These are phyloP conservation scores for Lytechinus variegatus DNA, from an alignment of 35 echinoderm and acorn worm species.

Conservation along the genomic window DNA sequence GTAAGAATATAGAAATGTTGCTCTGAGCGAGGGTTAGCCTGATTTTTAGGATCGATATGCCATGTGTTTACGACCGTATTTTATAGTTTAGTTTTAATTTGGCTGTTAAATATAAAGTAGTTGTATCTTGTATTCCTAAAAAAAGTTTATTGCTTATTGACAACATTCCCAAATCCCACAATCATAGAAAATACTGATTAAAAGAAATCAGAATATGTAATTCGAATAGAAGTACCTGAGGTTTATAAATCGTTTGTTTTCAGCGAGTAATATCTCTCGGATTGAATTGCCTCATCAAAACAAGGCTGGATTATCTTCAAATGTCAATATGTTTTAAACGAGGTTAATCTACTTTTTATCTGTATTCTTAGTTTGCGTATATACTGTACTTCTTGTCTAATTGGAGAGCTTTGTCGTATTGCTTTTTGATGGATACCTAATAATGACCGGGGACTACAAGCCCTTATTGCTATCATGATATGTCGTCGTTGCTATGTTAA, in stretches of 20 bases:
- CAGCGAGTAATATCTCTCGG: not conserved
- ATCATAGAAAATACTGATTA: not conserved
- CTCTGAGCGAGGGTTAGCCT: not conserved
- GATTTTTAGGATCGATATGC: not conserved
- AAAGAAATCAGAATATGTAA: not conserved
- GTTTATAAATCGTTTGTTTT: not conserved
- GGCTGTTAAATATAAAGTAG: not conserved
- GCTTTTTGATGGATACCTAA: not conserved
- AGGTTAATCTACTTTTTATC: not conserved
- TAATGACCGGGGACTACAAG: too few relatives aligned
- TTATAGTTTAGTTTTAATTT: not conserved
- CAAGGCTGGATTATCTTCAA: not conserved
- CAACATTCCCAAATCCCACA: not conserved
- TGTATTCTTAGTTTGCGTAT: not conserved
- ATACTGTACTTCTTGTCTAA: not conserved
- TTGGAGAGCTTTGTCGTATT: not conserved
- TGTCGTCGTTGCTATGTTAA: not conserved
- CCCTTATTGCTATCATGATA: not conserved
- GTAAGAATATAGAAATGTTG: not conserved
- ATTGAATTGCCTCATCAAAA: conserved; percentile 1
- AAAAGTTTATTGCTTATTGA: not conserved
- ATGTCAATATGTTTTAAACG: not conserved
- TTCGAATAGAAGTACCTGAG: not conserved
- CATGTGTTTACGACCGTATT: not conserved
- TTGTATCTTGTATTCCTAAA: not conserved